Percentiles rank a stretch among this genome's conserved stretches.
These are phyloP conservation scores for Melanostoma scalare DNA, from an alignment of 2,888 invertebrate genomes.

Conservation along the genomic window DNA sequence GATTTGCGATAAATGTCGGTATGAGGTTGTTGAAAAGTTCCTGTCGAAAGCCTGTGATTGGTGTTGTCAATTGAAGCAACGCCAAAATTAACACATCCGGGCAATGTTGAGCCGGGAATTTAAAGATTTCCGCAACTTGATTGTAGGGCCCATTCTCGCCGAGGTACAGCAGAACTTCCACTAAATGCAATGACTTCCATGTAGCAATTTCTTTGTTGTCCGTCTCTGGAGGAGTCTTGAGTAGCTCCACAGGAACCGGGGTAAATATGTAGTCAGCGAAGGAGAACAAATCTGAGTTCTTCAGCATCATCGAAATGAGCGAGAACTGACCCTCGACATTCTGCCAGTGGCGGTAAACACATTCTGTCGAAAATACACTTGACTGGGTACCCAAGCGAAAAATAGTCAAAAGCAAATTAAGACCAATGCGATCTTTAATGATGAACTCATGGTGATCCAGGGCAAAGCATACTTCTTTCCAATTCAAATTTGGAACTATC, in stretches of 20 bases:
- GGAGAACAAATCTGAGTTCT: slow-evolving; percentile 96
- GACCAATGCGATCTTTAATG: slow-evolving; percentile 92
- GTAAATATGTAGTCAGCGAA: slow-evolving; percentile 96
- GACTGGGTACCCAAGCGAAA: slow-evolving; percentile 91
- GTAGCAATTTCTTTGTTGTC: slow-evolving; percentile 96
- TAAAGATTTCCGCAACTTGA: slow-evolving; percentile 92
- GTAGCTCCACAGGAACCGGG: slow-evolving; percentile 91
- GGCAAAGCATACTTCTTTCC: slow-evolving; percentile 96
- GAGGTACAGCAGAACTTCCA: slow-evolving; percentile 93
- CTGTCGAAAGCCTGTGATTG: slow-evolving; percentile 90
- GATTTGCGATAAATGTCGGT: slow-evolving; percentile 96
- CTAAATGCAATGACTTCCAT: slow-evolving; percentile 96
- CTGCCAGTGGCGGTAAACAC: slow-evolving; percentile 95
- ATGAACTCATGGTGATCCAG: slow-evolving; percentile 95
- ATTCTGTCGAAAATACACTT: slow-evolving; percentile 93
- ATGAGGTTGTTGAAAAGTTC: slow-evolving; percentile 94
- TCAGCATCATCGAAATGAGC: slow-evolving; percentile 92
- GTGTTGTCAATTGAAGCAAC: slow-evolving; percentile 92
- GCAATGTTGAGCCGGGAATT: slow-evolving; percentile 95
- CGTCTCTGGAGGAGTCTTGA: slow-evolving; percentile 97
- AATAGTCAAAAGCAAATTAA: slow-evolving; percentile 91
- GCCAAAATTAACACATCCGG: slow-evolving; percentile 96
- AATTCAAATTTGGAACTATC: slow-evolving; percentile 91
- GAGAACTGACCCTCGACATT: slow-evolving; percentile 96
- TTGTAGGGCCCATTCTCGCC: slow-evolving; percentile 93